Conservation (phyloP, 2,888 invertebrate genomes). For the Seira ritae region DNA sequence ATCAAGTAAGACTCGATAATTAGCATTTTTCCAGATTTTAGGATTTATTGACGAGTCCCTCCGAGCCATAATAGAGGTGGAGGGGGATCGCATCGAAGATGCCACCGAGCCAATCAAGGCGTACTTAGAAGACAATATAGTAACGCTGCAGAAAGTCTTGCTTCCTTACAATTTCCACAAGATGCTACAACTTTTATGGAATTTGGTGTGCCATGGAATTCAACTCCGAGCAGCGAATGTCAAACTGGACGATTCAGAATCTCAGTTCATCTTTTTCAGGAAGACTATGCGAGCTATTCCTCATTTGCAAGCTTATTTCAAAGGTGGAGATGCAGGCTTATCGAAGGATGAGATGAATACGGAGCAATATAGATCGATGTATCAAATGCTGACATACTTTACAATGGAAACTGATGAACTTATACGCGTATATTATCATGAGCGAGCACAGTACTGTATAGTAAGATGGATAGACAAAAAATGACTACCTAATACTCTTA, state of each 20-base stretch:
- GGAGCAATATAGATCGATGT: constrained; percentile 40
- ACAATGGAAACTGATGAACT: constrained; percentile 59
- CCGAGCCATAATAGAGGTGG: constrained; percentile 1
- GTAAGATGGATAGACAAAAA: constrained; percentile 29
- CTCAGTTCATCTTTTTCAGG: constrained; percentile 53
- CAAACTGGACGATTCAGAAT: constrained; percentile 24
- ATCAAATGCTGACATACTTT: constrained; percentile 42
- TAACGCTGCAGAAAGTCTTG: constrained; percentile 57
- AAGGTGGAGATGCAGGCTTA: constrained; percentile 65
- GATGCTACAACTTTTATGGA: constrained; percentile 69
- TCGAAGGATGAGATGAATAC: constrained; percentile 59
- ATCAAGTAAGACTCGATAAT: neutral
- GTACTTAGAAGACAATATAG: constrained; percentile 68
- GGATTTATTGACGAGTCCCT: constrained; percentile 36
- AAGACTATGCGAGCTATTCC: constrained; percentile 53
- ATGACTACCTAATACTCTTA: too few relatives aligned
- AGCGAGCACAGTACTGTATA: constrained; percentile 56
- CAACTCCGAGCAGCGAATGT: constrained; percentile 18
- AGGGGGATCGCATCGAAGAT: constrained; percentile 24
- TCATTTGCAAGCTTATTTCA: constrained; percentile 58
- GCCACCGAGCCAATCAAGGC: constrained; percentile 59
- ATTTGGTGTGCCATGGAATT: constrained; percentile 60
- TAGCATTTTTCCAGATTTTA: constrained; percentile 27
- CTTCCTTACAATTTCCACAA: constrained; percentile 66
- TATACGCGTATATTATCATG: constrained; percentile 63